A percentile compares a stretch with the other conserved stretches of the same genome.
Evolutionary conservation across 2,113 vertebrate species (phyloP).

Genomic region (Octodon degus): DNA sequence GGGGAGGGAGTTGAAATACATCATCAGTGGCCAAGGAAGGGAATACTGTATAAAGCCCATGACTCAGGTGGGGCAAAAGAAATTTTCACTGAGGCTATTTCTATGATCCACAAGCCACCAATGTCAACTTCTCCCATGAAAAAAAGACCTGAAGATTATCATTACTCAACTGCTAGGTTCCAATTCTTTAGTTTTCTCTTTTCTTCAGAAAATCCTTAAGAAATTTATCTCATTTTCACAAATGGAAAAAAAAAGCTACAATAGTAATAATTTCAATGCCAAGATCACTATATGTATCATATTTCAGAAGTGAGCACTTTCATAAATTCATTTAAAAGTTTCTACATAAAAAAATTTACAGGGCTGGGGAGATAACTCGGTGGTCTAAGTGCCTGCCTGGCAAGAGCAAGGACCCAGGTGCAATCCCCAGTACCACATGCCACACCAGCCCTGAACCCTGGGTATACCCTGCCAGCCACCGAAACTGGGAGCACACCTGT

Average conservation of each 20-base stretch:
- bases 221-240: constrained; percentile 49
- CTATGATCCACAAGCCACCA: background rate
- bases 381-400: no score
- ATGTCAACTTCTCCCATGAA: background rate
- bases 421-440: no score
- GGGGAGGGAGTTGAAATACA: background rate
- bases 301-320: background rate
- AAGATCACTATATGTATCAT: background rate
- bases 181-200: constrained; percentile 6
- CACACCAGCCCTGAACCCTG: no score
- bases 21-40: background rate
- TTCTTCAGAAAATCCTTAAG: constrained; percentile 27
- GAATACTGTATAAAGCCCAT: background rate
- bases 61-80: background rate
- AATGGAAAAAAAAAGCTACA: background rate
- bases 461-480: no score
- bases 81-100: background rate
- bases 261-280: constrained; percentile 28
- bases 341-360: background rate
- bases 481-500: no score
- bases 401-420: no score
- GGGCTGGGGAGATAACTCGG: no score
- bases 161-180: background rate
- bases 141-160: constrained; percentile 38
- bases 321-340: background rate